Evolutionary conservation across 1,140 invertebrate genomes (phyloP).

Genomic region (Phymastichus coffea): DNA sequence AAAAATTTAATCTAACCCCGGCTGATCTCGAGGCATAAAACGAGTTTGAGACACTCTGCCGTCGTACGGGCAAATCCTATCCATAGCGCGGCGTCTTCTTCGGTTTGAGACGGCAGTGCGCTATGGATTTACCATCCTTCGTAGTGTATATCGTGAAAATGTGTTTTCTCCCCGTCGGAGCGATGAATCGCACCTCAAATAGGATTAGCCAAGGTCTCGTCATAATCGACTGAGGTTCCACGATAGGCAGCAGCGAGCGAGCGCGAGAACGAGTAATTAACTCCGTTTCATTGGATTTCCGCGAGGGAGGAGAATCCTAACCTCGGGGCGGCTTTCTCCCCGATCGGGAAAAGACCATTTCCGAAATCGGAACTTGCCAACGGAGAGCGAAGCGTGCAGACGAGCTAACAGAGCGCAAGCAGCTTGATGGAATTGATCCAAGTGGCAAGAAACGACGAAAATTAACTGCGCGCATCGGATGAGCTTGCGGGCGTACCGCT

Average conservation of each 20-base stretch:
- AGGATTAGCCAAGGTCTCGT: conserved; percentile 20
- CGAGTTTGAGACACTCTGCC: conserved; percentile 10
- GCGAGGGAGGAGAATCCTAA: too few species aligned
- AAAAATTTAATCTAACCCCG: conserved; percentile 4
- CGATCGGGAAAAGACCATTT: conserved; percentile 22
- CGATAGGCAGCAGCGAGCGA: neutral
- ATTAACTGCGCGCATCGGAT: neutral
- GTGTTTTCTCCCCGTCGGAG: conserved; percentile 16
- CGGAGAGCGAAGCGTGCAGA: neutral
- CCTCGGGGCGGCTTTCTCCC: neutral
- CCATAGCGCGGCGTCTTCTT: too few species aligned
- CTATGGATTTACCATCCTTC: neutral
- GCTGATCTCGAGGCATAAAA: neutral
- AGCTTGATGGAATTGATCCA: too few species aligned
- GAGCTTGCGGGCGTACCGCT: neutral
- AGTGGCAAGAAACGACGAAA: too few species aligned
- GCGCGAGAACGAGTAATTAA: conserved; percentile 38
- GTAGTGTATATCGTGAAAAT: conserved; percentile 12
- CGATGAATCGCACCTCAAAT: conserved; percentile 23
- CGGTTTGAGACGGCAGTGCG: neutral
- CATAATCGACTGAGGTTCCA: conserved; percentile 20
- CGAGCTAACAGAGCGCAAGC: neutral
- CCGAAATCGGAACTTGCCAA: neutral
- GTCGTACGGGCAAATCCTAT: too few species aligned
- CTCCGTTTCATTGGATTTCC: conserved; percentile 42